Percentiles rank a stretch among this genome's conserved stretches.
phyloP scores from a whole-genome alignment of 2,113 vertebrate species.

The Marcusenius ussheri region DNA sequence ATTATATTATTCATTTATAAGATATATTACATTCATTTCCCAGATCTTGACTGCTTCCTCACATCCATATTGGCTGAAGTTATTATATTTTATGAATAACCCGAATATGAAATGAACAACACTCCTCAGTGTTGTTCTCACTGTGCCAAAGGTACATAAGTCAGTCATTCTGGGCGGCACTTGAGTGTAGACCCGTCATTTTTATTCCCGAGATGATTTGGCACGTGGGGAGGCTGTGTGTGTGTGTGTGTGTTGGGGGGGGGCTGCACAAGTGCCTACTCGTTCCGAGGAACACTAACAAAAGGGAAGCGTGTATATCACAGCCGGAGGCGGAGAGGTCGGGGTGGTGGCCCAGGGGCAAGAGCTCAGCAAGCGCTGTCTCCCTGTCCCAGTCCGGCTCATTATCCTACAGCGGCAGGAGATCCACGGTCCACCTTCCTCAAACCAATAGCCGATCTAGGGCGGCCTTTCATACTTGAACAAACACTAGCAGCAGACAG shows the following conservation, averaged over 20 bases:
- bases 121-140: background rate
- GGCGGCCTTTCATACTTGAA: background rate
- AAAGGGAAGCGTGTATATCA: slow-evolving; percentile 14
- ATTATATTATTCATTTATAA: background rate
- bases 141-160: background rate
- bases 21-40: background rate
- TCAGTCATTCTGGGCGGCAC: background rate
- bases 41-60: background rate
- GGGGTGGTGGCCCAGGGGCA: slow-evolving; percentile 43
- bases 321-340: slow-evolving; percentile 46
- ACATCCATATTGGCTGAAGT: background rate
- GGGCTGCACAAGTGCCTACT: background rate
- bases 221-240: background rate
- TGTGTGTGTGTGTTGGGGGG: background rate
- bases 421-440: background rate
- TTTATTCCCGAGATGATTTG: background rate
- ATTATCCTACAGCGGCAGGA: slow-evolving; percentile 49
- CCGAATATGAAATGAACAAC: background rate
- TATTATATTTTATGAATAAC: background rate
- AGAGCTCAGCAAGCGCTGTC: slow-evolving; percentile 40
- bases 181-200: background rate
- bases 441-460: slow-evolving; percentile 12
- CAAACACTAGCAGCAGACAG: background rate
- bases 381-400: slow-evolving; percentile 56
- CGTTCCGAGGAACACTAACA: slow-evolving; percentile 8